Conservation (phyloP, 2,888 invertebrate genomes). For the Drosophila acutilabella region DNA sequence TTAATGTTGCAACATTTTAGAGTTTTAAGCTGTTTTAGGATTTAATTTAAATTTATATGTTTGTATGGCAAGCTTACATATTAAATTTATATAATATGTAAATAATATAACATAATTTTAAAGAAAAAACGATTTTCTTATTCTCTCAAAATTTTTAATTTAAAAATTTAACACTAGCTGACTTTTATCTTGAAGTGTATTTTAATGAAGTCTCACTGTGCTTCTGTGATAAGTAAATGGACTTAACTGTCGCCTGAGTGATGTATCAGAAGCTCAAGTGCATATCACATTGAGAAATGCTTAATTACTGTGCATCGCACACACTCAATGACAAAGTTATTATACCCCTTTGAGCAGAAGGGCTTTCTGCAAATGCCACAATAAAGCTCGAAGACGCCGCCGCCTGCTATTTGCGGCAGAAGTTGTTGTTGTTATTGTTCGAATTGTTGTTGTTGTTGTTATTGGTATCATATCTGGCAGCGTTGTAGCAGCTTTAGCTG, state of each 20-base stretch:
- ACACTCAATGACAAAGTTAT: conserved; percentile 59
- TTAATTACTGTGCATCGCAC: conserved; percentile 48
- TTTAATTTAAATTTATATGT: no score
- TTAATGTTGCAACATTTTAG: no score
- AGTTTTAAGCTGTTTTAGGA: no score
- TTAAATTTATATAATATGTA: no score
- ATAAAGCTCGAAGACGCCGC: conserved; percentile 66
- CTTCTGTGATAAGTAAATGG: conserved; percentile 22
- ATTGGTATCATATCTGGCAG: conserved; percentile 24
- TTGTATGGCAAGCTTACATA: no score
- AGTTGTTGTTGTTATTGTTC: conserved; percentile 16
- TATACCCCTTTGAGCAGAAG: conserved; percentile 55
- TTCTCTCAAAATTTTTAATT: no score
- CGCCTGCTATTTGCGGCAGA: conserved; percentile 26
- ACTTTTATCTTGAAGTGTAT: background rate
- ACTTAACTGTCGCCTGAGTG: conserved; percentile 12
- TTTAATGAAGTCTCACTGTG: conserved; percentile 14
- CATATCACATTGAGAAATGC: conserved; percentile 23
- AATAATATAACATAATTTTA: no score
- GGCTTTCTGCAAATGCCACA: conserved; percentile 59
- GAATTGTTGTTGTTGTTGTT: conserved; percentile 31
- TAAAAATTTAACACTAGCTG: background rate
- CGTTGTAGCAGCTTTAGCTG: conserved; percentile 44
- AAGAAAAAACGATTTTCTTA: no score
- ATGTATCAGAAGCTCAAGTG: background rate